Conservation (phyloP, 2,797 vertebrate genomes). For the Galagoides demidoff region DNA sequence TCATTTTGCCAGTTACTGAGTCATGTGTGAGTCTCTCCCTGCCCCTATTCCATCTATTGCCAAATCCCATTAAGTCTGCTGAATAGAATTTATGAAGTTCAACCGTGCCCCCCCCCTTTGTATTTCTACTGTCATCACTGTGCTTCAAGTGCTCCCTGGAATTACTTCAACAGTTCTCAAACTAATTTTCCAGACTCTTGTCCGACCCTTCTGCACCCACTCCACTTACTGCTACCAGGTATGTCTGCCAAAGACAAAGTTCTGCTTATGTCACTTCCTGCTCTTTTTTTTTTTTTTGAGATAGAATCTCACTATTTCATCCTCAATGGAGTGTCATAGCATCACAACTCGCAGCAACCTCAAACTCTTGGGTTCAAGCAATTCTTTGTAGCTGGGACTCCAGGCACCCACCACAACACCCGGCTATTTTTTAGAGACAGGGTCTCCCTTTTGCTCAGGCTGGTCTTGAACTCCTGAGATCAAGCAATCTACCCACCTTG, state of each 20-base stretch:
- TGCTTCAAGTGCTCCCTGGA: not conserved
- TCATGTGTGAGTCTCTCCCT: not conserved
- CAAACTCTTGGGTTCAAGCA: no score
- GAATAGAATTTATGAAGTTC: not conserved
- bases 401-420: no score
- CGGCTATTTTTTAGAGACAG: no score
- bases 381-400: no score
- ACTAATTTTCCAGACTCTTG: not conserved
- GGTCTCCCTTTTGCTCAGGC: no score
- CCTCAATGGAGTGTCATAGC: no score
- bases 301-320: no score
- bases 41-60: not conserved
- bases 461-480: no score
- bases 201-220: not conserved
- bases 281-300: not conserved
- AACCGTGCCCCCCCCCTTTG: not conserved
- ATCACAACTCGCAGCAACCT: no score
- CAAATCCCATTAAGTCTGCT: not conserved
- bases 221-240: not conserved
- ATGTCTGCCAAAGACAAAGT: not conserved
- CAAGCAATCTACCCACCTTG: no score
- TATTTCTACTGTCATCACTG: not conserved
- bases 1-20: not conserved
- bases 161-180: not conserved
- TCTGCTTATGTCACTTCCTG: not conserved